These are phyloP conservation scores for Leptopilina drosophilae DNA, from an alignment of 2,888 invertebrate genomes.

Conservation along the genomic window DNA sequence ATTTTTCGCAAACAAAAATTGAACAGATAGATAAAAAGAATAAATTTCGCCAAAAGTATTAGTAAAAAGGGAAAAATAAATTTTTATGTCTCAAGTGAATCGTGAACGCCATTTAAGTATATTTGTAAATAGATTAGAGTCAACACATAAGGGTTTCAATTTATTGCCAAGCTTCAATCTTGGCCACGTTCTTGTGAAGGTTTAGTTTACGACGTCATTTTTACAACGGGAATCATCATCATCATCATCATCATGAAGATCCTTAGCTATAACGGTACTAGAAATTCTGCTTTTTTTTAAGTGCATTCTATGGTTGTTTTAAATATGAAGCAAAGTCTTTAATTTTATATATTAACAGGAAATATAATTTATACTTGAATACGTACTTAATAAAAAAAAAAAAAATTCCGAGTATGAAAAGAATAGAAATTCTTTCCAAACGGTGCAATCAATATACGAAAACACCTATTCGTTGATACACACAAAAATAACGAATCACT, in stretches of 20 bases:
- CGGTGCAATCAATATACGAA: no score
- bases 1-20: no score
- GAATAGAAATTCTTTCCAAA: no score
- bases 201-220: constrained; percentile 17
- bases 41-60: no score
- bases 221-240: constrained; percentile 23
- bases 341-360: background rate
- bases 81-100: no score
- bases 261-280: constrained; percentile 7
- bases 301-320: constrained; percentile 1
- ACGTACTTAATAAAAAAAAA: background rate
- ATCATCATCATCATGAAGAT: constrained; percentile 2
- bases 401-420: no score
- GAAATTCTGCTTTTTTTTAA: constrained; percentile 17
- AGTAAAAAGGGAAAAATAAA: no score
- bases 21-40: no score
- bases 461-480: no score
- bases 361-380: background rate
- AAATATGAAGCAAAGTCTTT: background rate
- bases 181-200: constrained; percentile 13
- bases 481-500: no score
- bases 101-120: background rate
- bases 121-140: constrained; percentile 5
- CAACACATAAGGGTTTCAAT: constrained; percentile 12
- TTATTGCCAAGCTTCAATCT: constrained; percentile 3